Percentiles rank a stretch among this genome's conserved stretches.
Conservation (phyloP, 2,888 invertebrate genomes). For the Asteroscopus sphinx region DNA sequence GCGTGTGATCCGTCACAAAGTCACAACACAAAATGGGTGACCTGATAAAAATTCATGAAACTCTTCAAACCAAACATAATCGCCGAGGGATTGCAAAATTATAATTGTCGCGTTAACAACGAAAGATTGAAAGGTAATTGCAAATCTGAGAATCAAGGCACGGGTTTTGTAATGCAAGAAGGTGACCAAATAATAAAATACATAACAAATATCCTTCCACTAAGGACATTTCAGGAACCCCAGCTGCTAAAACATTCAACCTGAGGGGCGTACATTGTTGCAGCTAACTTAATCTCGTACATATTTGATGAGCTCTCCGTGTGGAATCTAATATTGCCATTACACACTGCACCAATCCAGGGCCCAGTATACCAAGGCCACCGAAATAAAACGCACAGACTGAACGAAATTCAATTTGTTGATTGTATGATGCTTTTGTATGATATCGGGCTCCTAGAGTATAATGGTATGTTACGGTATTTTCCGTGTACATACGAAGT, state of each 20-base stretch:
- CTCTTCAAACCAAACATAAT: too few relatives aligned
- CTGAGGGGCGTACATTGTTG: conserved; percentile 14
- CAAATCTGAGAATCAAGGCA: not conserved
- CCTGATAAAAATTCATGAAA: too few relatives aligned
- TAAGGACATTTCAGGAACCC: not conserved
- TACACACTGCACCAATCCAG: conserved; percentile 2
- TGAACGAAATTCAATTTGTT: conserved; percentile 6
- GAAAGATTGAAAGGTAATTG: too few relatives aligned
- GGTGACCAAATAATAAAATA: not conserved
- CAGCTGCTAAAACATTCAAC: conserved; percentile 18
- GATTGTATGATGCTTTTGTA: not conserved
- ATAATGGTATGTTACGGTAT: not conserved
- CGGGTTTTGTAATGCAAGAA: not conserved
- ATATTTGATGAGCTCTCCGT: conserved; percentile 24
- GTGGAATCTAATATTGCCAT: conserved; percentile 12
- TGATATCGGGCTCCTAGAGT: not conserved
- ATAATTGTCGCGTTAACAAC: too few relatives aligned
- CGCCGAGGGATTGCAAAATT: too few relatives aligned
- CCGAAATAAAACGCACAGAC: not conserved
- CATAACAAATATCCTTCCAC: not conserved
- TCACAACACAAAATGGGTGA: too few relatives aligned
- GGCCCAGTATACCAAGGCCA: conserved; percentile 16
- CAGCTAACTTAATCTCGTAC: conserved; percentile 11
- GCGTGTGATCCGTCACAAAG: too few relatives aligned
- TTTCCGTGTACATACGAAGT: not conserved